Percentiles rank a stretch among this genome's conserved stretches.
Evolutionary conservation across 1,140 invertebrate genomes (phyloP).

Genomic region (Drosophila repletoides): DNA sequence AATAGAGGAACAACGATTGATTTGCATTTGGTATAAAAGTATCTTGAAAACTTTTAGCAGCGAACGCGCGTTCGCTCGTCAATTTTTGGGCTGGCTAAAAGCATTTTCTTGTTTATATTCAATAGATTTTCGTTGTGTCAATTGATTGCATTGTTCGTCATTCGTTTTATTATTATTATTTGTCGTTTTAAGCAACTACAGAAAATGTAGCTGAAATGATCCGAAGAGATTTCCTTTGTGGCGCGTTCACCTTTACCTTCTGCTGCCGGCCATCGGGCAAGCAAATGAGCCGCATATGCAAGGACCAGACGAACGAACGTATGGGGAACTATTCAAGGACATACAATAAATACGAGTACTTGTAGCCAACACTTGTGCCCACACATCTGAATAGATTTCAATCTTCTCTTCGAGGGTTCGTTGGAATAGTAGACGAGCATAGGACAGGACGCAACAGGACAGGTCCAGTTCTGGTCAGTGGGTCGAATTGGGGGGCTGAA

Average conservation of each 20-base stretch:
- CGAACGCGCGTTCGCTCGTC: slow-evolving; percentile 15
- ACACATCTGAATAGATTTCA: slow-evolving; percentile 74
- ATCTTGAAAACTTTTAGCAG: slow-evolving; percentile 1
- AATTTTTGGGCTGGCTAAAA: slow-evolving; percentile 55
- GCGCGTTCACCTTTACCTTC: background rate
- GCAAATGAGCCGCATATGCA: slow-evolving; percentile 69
- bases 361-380: slow-evolving; percentile 61
- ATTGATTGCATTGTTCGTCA: slow-evolving; percentile 53
- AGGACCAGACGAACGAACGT: slow-evolving; percentile 2
- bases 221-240: background rate
- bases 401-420: slow-evolving; percentile 59
- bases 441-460: slow-evolving; percentile 15
- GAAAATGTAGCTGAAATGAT: background rate
- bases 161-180: slow-evolving; percentile 11
- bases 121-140: slow-evolving; percentile 58
- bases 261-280: slow-evolving; percentile 7
- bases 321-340: slow-evolving; percentile 44
- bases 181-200: background rate
- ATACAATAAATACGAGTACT: slow-evolving; percentile 38
- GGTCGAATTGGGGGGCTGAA: background rate
- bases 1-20: background rate
- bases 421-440: slow-evolving; percentile 46
- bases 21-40: background rate
- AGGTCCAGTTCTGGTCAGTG: slow-evolving; percentile 31
- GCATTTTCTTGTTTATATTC: slow-evolving; percentile 68